Evolutionary conservation across 1,140 invertebrate species (phyloP).

Genomic region (Scaptomyza montana): DNA sequence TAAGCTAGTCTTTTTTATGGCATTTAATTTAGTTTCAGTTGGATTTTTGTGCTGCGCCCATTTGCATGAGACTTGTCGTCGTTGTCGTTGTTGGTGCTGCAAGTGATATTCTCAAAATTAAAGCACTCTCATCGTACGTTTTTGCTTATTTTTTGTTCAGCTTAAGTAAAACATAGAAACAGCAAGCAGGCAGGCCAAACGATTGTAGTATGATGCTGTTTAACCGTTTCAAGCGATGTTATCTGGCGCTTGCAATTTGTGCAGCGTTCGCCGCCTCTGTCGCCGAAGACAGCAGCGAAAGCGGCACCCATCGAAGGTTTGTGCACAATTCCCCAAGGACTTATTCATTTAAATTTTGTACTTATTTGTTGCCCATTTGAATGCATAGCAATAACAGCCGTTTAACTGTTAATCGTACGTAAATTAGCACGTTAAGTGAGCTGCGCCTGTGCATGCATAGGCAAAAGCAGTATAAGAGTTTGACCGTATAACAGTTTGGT

Average conservation of each 20-base stretch:
- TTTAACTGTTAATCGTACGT: background rate
- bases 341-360: background rate
- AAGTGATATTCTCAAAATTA: background rate
- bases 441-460: background rate
- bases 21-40: slow-evolving; percentile 61
- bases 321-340: slow-evolving; percentile 17
- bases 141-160: too few relatives aligned
- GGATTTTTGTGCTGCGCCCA: slow-evolving; percentile 50
- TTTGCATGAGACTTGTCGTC: slow-evolving; percentile 34
- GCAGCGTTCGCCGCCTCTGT: slow-evolving; percentile 25
- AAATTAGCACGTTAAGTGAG: background rate
- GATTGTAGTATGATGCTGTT: slow-evolving; percentile 21
- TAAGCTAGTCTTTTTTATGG: slow-evolving; percentile 48
- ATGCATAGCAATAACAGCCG: background rate
- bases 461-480: too few relatives aligned
- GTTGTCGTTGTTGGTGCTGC: slow-evolving; percentile 21
- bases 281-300: slow-evolving; percentile 36
- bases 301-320: slow-evolving; percentile 43
- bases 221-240: slow-evolving; percentile 22
- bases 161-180: background rate
- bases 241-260: slow-evolving; percentile 37
- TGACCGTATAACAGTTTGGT: too few relatives aligned
- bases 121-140: background rate
- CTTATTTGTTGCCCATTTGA: too few relatives aligned
- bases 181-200: slow-evolving; percentile 12